These are phyloP conservation scores for Scortum barcoo DNA, from an alignment of 2,113 vertebrate genomes.

Conservation along the genomic window DNA sequence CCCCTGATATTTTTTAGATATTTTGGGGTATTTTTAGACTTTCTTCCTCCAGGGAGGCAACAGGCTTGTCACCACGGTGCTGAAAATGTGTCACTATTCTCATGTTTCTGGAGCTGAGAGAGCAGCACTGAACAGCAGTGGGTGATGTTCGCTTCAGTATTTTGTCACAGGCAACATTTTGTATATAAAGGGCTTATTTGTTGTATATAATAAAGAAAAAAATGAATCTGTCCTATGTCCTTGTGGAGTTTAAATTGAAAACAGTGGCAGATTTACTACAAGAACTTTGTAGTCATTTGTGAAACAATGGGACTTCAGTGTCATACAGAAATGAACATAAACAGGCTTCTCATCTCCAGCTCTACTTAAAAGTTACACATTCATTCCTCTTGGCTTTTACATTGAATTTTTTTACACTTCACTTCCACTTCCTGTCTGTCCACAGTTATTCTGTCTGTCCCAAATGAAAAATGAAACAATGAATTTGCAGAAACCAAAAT, in stretches of 20 bases:
- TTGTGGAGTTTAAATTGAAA: neutral
- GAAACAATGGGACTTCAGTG: neutral
- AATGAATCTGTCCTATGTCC: neutral
- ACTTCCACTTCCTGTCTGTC: no score
- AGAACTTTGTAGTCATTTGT: neutral
- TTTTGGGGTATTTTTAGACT: slow-evolving; percentile 44
- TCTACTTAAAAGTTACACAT: no score
- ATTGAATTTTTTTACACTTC: no score
- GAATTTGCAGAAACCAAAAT: no score
- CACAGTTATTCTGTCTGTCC: no score
- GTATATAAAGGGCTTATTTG: neutral
- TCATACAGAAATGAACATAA: neutral
- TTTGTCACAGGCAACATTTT: slow-evolving; percentile 12
- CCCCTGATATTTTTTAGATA: slow-evolving; percentile 15
- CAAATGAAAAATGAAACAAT: no score
- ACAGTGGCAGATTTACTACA: neutral
- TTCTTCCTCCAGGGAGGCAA: slow-evolving; percentile 22
- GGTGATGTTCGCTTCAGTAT: slow-evolving; percentile 19
- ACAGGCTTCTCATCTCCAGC: neutral
- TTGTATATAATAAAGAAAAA: neutral
- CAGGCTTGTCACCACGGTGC: slow-evolving; percentile 42
- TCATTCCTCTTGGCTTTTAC: no score
- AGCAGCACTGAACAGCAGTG: slow-evolving; percentile 34
- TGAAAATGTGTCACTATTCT: slow-evolving; percentile 51
- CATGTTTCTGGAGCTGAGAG: slow-evolving; percentile 34